A percentile compares a stretch with the other conserved stretches of the same genome.
These are phyloP conservation scores for Heterodera filipjevi DNA, from an alignment of 2,888 invertebrate species.

Conservation along the genomic window DNA sequence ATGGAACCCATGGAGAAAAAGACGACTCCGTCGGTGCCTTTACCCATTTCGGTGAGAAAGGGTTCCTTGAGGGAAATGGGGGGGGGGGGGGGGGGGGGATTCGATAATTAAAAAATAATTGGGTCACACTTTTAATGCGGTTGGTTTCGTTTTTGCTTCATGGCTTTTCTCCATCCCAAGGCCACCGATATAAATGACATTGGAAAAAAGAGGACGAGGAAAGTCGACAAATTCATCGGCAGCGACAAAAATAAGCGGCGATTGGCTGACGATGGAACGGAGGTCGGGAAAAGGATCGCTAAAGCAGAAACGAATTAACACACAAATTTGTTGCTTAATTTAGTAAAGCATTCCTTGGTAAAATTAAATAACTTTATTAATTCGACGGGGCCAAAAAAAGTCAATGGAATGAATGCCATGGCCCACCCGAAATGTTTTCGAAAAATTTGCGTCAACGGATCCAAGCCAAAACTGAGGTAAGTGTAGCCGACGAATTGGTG, in stretches of 20 bases:
- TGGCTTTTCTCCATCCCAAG: constrained; percentile 29
- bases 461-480: constrained; percentile 26
- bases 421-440: constrained; percentile 40
- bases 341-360: not conserved
- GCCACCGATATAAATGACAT: constrained; percentile 43
- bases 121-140: no score
- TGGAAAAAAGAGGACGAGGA: constrained; percentile 39
- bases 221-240: constrained; percentile 45
- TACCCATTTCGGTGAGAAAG: no score
- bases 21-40: constrained; percentile 32
- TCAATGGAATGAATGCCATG: no score
- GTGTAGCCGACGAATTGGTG: constrained; percentile 5
- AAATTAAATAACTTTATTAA: no score
- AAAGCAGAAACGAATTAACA: no score
- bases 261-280: constrained; percentile 48
- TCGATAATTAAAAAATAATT: no score
- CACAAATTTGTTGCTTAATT: no score
- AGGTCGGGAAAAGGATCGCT: constrained; percentile 51
- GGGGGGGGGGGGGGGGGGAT: no score
- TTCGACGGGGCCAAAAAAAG: no score
- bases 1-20: constrained; percentile 42
- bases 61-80: no score
- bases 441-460: constrained; percentile 31
- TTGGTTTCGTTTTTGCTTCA: no score
- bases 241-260: constrained; percentile 40